A percentile compares a stretch with the other conserved stretches of the same genome.
phyloP scores from a whole-genome alignment of 2,797 vertebrate genomes.

The Poecile montanus region DNA sequence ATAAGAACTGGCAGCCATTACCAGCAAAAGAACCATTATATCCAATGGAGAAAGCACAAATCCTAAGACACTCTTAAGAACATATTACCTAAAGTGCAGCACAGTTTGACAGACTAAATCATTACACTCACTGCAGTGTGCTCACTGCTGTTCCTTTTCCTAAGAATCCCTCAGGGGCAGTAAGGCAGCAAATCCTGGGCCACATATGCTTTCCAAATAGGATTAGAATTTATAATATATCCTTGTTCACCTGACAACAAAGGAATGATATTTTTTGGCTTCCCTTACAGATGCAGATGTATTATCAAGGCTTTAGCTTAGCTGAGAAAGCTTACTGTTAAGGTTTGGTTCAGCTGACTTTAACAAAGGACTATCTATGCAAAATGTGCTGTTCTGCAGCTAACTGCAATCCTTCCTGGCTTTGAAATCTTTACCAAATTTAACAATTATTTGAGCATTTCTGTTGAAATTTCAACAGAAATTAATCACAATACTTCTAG shows the following conservation, averaged over 20 bases:
- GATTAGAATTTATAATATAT: neutral
- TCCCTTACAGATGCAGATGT: neutral
- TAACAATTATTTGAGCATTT: neutral
- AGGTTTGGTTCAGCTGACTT: neutral
- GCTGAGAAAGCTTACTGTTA: neutral
- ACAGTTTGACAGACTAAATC: neutral
- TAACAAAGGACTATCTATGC: neutral
- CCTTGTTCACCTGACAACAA: neutral
- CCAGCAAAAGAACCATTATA: neutral
- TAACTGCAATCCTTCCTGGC: neutral
- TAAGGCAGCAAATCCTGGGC: neutral
- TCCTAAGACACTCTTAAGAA: neutral
- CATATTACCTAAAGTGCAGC: neutral
- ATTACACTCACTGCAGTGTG: fast-evolving
- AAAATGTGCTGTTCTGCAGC: neutral
- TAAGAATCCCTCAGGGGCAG: neutral
- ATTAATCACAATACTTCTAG: neutral
- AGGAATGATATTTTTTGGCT: neutral
- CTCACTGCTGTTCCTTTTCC: neutral
- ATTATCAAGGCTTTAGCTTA: neutral
- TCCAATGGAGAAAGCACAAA: neutral
- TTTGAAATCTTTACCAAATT: neutral
- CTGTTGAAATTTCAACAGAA: neutral
- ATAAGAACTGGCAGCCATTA: neutral
- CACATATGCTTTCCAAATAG: neutral